Evolutionary conservation across 1,140 invertebrate species (phyloP), one percentile per base, ranked within the genome.

Genomic region (Drosophila navojoa): DNA sequence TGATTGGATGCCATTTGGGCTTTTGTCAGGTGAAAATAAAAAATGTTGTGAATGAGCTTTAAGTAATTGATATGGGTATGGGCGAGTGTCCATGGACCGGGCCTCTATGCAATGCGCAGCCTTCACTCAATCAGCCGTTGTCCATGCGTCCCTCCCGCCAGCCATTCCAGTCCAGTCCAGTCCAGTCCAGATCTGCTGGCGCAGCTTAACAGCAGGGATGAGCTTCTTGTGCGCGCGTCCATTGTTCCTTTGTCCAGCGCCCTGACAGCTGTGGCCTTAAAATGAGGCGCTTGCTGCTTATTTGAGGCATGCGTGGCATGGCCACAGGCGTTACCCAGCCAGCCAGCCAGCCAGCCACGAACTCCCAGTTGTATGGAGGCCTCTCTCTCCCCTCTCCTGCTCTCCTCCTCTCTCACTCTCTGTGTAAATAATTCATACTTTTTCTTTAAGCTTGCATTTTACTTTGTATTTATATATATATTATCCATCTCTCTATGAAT

Each of bases 1-100:
- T 90, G 85, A 90, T 90, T 90, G 86, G 85, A 86, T 90, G 86
- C 78, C 85, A 85, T 84, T 84, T 81, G 72, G 77, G 77, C 89
- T 81, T 90, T 91, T 87, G 90, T 91, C 90, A 91, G 90, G 90
- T 91, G 90, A 91, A 91, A 90, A 91, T 90, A 91, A 91, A 91
- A 80, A 82, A 91, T 89, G 79, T 84, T 90, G 87, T 90, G 87
- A 87, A 90, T 90, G 81, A 87, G 81, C 84, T 87, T 89, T 91
- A 91, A 91, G 90, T 91, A 91, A 91, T 91, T 91, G 90, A 91
- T 91, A 91, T 91, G 90, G 86, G 84, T 91, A 79, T 69, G 19
- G 19, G 69, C 42, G 42, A 45, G 42, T 45, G 29, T 49, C 29
- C 10, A 35, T 50, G 54, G 29, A 16, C 44, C 45, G 49, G 50